These are phyloP conservation scores for Poecilia gillii DNA, from an alignment of 2,797 vertebrate genomes.

Conservation along the genomic window DNA sequence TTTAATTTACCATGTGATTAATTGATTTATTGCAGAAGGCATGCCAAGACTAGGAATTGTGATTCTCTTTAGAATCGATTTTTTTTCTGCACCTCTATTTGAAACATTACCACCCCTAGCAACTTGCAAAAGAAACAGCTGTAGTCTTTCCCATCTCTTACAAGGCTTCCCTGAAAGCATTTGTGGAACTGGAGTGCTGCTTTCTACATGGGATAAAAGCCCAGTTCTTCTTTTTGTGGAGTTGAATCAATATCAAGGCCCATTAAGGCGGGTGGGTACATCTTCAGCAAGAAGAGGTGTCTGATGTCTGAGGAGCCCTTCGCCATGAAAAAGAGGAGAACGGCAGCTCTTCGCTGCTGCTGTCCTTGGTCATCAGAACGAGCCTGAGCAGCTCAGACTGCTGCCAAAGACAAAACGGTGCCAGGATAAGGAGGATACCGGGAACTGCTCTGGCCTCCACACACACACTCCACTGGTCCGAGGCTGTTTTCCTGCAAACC, in stretches of 20 bases:
- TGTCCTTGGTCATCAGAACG: conserved; percentile 55
- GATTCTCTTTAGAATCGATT: too few species aligned
- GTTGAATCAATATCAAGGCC: conserved; percentile 79
- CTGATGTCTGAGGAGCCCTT: conserved; percentile 67
- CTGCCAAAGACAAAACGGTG: conserved; percentile 71
- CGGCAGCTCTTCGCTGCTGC: conserved; percentile 51
- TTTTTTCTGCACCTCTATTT: conserved; percentile 10
- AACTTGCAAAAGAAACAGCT: conserved; percentile 27
- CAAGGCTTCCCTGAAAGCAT: conserved; percentile 61
- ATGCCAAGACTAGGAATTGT: too few species aligned
- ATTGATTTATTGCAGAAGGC: too few species aligned
- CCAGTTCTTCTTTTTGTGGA: conserved; percentile 70
- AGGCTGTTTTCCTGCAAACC: conserved; percentile 32
- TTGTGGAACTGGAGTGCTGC: conserved; percentile 72
- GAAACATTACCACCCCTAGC: conserved; percentile 31
- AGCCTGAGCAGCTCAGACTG: conserved; percentile 59
- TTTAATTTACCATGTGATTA: too few species aligned
- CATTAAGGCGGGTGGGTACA: conserved; percentile 73
- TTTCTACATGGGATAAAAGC: conserved; percentile 75
- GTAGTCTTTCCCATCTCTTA: conserved; percentile 39
- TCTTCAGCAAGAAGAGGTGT: conserved; percentile 69
- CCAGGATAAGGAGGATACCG: conserved; percentile 58
- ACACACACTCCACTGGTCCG: conserved; percentile 13
- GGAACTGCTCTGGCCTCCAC: conserved; percentile 57
- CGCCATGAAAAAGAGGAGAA: conserved; percentile 50